Evolutionary conservation across 1,140 invertebrate species (phyloP).

Genomic region (Drosophila biarmipes): DNA sequence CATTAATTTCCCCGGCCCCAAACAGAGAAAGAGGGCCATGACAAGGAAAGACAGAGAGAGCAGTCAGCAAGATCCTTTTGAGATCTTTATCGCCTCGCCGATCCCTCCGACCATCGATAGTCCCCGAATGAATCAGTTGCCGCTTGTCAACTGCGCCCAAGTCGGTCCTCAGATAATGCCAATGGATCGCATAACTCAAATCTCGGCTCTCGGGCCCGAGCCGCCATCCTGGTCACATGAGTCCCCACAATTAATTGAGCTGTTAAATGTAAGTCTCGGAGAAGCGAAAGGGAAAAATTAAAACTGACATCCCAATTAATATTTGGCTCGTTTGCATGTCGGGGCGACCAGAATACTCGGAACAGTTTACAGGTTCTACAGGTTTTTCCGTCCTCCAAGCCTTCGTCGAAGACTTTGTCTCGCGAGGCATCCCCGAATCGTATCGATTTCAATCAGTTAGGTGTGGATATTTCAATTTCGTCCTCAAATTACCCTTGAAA

Average conservation of each 20-base stretch:
- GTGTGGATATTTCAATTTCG: conserved; percentile 47
- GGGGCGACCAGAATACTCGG: conserved; percentile 36
- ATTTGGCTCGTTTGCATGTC: conserved; percentile 72
- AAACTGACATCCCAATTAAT: conserved; percentile 78
- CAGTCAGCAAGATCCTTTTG: conserved; percentile 81
- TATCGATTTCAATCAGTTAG: conserved; percentile 50
- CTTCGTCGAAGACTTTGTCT: conserved; percentile 10
- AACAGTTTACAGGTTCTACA: conserved; percentile 46
- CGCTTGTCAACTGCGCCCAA: conserved; percentile 67
- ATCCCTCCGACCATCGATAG: conserved; percentile 23
- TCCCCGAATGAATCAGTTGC: conserved; percentile 68
- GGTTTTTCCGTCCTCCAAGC: conserved; percentile 28
- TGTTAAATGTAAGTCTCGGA: conserved; percentile 78
- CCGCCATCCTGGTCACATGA: conserved; percentile 54
- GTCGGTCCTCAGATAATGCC: conserved; percentile 69
- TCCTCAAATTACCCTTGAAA: conserved; percentile 21
- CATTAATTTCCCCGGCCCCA: conserved; percentile 57
- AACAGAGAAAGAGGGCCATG: conserved; percentile 19
- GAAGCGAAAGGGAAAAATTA: conserved; percentile 79
- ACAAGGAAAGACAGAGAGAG: conserved; percentile 23
- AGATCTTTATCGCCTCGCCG: conserved; percentile 72
- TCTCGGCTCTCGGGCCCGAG: conserved; percentile 27
- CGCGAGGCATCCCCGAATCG: conserved; percentile 1
- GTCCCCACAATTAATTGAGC: conserved; percentile 77
- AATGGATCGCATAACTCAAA: conserved; percentile 79